A percentile compares a stretch with the other conserved stretches of the same genome.
Evolutionary conservation across 1,140 invertebrate genomes (phyloP).

Genomic region (Paraescarpia echinospica): DNA sequence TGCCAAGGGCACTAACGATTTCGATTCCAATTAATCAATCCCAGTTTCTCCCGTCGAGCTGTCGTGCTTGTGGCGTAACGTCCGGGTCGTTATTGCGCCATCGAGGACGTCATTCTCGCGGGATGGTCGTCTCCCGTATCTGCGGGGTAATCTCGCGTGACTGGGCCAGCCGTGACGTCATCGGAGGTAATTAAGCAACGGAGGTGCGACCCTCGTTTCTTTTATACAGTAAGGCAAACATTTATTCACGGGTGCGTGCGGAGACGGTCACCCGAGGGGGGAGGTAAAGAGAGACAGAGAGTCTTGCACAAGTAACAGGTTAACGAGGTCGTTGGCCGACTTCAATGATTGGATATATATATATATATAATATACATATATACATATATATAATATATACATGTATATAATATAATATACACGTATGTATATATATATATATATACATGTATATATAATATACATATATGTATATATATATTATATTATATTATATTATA

Average conservation of each 20-base stretch:
- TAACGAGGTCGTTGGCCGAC: too few species aligned
- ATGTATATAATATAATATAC: too few species aligned
- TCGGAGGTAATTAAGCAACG: background rate
- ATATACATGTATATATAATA: too few species aligned
- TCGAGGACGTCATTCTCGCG: background rate
- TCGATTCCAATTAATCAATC: conserved; percentile 6
- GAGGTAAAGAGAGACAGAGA: background rate
- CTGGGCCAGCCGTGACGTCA: background rate
- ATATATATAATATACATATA: too few species aligned
- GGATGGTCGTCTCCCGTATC: background rate
- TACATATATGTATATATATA: too few species aligned
- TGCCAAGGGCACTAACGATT: conserved; percentile 3
- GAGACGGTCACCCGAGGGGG: background rate
- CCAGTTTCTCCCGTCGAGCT: background rate
- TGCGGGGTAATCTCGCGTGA: background rate
- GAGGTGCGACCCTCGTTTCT: background rate
- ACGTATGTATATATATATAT: too few species aligned
- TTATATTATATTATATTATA: too few species aligned
- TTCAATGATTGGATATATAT: too few species aligned
- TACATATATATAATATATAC: too few species aligned
- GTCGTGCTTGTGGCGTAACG: background rate
- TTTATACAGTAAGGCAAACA: background rate
- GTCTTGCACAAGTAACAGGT: too few species aligned
- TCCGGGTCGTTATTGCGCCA: background rate
- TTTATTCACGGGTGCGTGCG: background rate